Evolutionary conservation across 2,797 vertebrate genomes (phyloP).

Genomic region (Taenioides sp.): DNA sequence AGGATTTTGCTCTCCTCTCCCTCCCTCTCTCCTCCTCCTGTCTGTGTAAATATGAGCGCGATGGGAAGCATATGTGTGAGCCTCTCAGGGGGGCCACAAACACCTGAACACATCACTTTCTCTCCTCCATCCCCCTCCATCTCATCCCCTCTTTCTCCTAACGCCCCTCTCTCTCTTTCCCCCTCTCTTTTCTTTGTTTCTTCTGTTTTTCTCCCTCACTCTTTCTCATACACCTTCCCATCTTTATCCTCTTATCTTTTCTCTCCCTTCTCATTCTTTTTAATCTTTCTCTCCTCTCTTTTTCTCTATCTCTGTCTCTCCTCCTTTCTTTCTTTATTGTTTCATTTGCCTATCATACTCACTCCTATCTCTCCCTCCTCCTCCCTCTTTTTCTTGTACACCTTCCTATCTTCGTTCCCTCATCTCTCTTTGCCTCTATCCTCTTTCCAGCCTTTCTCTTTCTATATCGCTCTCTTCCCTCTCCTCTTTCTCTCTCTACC

Average conservation of each 20-base stretch:
- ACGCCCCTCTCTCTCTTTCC: no score
- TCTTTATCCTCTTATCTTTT: not conserved
- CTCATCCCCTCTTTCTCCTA: no score
- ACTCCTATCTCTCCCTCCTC: not conserved
- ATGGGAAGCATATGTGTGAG: constrained; percentile 64
- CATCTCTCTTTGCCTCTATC: no score
- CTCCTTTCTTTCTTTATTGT: not conserved
- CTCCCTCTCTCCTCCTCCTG: constrained; percentile 8
- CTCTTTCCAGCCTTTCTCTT: no score
- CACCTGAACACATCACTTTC: constrained; percentile 67
- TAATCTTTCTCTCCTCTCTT: not conserved
- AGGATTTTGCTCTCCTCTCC: constrained; percentile 34
- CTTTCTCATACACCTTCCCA: not conserved
- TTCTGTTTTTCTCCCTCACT: not conserved
- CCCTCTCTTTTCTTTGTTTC: not conserved
- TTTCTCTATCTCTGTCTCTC: no score
- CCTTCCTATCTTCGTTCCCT: no score
- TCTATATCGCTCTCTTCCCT: constrained; percentile 39
- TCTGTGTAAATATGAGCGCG: constrained; percentile 62
- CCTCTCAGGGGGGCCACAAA: constrained; percentile 61
- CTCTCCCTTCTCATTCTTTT: not conserved
- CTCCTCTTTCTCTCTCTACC: not conserved
- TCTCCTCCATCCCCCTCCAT: not conserved
- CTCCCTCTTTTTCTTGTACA: no score
- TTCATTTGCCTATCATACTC: no score